Evolutionary conservation across 2,888 invertebrate genomes (phyloP).

Genomic region (Eristalinus sepulchralis): DNA sequence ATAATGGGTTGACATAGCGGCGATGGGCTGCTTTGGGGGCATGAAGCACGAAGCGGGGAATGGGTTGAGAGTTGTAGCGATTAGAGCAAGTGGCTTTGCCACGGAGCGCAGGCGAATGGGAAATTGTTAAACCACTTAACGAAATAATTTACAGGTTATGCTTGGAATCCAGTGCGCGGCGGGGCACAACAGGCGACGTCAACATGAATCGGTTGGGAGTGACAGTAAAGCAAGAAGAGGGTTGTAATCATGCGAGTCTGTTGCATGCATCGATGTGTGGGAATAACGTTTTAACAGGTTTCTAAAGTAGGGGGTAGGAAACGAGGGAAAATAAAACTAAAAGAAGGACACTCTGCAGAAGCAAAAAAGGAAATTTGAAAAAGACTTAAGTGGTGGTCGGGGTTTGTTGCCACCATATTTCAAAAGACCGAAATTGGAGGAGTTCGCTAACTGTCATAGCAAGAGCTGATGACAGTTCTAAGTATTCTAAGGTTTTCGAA

Average conservation of each 20-base stretch:
- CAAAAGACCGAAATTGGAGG: too few species aligned
- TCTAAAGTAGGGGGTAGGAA: background rate
- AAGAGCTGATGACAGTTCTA: too few species aligned
- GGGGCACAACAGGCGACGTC: background rate
- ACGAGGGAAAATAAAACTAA: background rate
- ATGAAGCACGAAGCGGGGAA: too few species aligned
- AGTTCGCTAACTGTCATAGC: too few species aligned
- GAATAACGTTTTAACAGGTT: background rate
- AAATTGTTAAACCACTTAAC: conserved; percentile 63
- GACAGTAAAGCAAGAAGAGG: background rate
- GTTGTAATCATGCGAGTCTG: background rate
- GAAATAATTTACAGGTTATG: conserved; percentile 55
- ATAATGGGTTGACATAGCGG: conserved; percentile 36
- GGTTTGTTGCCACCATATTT: too few species aligned
- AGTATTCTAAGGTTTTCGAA: too few species aligned
- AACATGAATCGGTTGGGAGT: background rate
- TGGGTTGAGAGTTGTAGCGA: conserved; percentile 34
- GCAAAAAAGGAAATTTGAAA: too few species aligned
- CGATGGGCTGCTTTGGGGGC: conserved; percentile 13
- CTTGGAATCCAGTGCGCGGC: background rate
- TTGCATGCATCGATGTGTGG: background rate
- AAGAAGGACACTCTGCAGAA: too few species aligned
- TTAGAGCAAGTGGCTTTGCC: conserved; percentile 61
- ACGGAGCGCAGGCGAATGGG: conserved; percentile 33
- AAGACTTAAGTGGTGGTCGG: too few species aligned